These are phyloP conservation scores for Poeciliopsis occidentalis DNA, from an alignment of 2,113 vertebrate genomes.

Conservation along the genomic window DNA sequence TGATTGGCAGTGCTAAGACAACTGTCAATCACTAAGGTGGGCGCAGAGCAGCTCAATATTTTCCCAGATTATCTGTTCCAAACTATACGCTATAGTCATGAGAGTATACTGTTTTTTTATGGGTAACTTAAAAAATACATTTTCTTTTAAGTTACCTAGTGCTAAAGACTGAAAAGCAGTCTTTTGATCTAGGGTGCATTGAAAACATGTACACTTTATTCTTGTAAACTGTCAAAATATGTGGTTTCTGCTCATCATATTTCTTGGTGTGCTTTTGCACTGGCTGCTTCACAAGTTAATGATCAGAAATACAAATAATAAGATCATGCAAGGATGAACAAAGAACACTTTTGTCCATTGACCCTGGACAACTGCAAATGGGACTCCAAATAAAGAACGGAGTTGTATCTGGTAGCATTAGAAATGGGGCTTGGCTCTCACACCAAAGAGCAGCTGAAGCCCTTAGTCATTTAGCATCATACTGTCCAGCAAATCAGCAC, in stretches of 20 bases:
- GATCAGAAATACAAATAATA: not conserved
- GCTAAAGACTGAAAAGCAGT: no score
- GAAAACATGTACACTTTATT: not conserved
- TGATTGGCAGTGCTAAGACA: no score
- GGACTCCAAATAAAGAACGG: conserved; percentile 44
- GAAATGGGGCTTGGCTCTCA: not conserved
- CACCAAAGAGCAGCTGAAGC: conserved; percentile 27
- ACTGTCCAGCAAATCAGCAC: conserved; percentile 1
- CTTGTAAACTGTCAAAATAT: not conserved
- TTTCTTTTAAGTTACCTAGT: no score
- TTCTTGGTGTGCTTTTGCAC: no score
- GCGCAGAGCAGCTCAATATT: no score
- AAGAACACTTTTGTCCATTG: not conserved
- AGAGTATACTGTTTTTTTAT: no score
- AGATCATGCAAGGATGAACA: not conserved
- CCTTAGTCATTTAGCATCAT: not conserved
- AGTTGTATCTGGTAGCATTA: conserved; percentile 39
- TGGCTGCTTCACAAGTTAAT: not conserved
- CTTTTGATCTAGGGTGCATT: no score
- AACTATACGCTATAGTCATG: no score
- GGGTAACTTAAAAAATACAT: no score
- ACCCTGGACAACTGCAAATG: conserved; percentile 21
- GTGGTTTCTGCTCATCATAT: no score
- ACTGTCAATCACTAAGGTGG: no score
- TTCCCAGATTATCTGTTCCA: no score